phyloP scores from a whole-genome alignment of 2,888 invertebrate genomes.

The Rhopalosiphum nymphaeae region DNA sequence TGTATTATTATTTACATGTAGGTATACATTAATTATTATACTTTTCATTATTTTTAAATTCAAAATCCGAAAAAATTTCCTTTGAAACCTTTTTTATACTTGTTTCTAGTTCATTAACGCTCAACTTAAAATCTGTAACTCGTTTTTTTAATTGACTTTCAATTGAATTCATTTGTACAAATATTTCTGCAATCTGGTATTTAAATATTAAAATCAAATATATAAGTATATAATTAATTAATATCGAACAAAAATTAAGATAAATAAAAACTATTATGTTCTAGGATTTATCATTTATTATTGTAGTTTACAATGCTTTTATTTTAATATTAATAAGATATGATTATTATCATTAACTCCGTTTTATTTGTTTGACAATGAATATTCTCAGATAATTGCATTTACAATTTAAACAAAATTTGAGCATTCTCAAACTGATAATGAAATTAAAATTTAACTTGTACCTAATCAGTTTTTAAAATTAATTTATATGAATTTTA shows the following conservation, averaged over 20 bases:
- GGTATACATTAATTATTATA: not conserved
- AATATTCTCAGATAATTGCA: not conserved
- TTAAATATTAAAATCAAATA: slow-evolving; percentile 26
- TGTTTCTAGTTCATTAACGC: not conserved
- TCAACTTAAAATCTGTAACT: not conserved
- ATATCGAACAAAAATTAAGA: not conserved
- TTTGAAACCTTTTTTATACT: not conserved
- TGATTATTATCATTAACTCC: not conserved
- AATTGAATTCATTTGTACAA: slow-evolving; percentile 24
- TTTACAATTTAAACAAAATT: not conserved
- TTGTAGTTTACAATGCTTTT: not conserved
- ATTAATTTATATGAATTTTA: not conserved
- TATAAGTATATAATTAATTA: not conserved
- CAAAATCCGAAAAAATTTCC: not conserved
- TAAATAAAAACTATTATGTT: not conserved
- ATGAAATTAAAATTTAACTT: too few relatives aligned
- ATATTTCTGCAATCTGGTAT: not conserved
- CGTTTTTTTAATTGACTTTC: slow-evolving; percentile 24
- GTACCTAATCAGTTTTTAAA: not conserved
- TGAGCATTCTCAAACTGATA: not conserved
- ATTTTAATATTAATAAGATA: not conserved
- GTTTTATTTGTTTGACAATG: not conserved
- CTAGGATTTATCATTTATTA: not conserved
- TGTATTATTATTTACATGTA: not conserved
- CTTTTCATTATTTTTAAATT: not conserved